Conservation (phyloP, 2,797 vertebrate species). For the Odontamblyopus lacepedii region DNA sequence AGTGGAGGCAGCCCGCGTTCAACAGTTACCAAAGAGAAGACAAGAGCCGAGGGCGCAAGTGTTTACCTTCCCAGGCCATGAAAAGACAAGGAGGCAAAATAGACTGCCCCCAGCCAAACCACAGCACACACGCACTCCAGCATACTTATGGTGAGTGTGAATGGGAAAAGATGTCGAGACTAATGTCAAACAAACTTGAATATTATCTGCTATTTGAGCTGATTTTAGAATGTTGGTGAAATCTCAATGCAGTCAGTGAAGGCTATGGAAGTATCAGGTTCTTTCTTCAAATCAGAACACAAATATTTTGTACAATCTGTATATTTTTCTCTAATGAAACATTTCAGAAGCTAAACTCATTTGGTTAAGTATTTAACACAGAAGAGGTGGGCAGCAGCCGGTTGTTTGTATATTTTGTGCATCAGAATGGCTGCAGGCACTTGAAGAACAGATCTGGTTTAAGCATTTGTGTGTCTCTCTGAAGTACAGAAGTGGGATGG, state of each 20-base stretch:
- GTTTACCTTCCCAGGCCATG: slow-evolving; percentile 78
- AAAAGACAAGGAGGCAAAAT: slow-evolving; percentile 54
- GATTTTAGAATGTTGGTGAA: too few species aligned
- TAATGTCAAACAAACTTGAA: neutral
- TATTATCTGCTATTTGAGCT: too few species aligned
- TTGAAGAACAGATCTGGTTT: neutral
- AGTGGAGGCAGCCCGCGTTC: slow-evolving; percentile 75
- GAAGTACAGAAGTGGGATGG: slow-evolving; percentile 43
- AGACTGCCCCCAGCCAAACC: slow-evolving; percentile 45
- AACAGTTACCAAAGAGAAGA: slow-evolving; percentile 75
- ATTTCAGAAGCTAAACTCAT: too few species aligned
- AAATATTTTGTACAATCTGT: too few species aligned
- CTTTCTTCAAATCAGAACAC: too few species aligned
- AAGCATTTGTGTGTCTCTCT: slow-evolving; percentile 27
- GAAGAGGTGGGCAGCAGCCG: neutral
- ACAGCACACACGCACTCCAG: slow-evolving; percentile 18
- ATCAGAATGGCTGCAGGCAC: neutral
- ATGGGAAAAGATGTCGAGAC: neutral
- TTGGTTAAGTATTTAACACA: neutral
- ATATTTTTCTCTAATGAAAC: too few species aligned
- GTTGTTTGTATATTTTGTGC: neutral
- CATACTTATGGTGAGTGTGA: neutral
- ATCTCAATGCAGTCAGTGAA: too few species aligned
- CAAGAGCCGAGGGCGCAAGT: slow-evolving; percentile 69
- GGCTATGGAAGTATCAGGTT: too few species aligned